Percentiles rank a stretch among this genome's conserved stretches.
These are phyloP conservation scores for Echinometra lucunter DNA, from an alignment of 53 echinoderm and acorn worm genomes.

Conservation along the genomic window DNA sequence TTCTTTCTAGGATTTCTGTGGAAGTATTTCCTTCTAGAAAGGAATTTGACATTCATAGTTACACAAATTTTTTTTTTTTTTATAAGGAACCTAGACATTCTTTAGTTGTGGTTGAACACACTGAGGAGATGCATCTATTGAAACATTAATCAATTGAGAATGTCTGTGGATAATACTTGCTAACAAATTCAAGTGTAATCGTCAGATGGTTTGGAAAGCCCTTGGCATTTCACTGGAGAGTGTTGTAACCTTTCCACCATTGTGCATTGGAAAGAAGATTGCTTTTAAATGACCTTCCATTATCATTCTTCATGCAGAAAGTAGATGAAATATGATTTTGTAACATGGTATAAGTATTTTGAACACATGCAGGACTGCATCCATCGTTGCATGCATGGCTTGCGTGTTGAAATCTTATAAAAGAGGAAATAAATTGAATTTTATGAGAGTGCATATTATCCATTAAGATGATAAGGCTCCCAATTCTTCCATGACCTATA, in stretches of 20 bases:
- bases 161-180: too few relatives aligned
- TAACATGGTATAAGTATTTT: neutral
- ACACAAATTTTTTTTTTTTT: too few relatives aligned
- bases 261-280: neutral
- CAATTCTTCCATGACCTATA: neutral
- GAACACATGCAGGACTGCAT: neutral
- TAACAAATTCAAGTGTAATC: neutral
- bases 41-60: neutral
- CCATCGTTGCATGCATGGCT: neutral
- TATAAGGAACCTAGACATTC: neutral
- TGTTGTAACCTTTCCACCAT: neutral
- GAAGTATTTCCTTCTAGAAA: neutral
- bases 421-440: neutral
- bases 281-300: neutral
- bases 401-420: neutral
- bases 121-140: neutral
- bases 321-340: neutral
- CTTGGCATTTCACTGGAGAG: neutral
- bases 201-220: neutral
- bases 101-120: neutral
- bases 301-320: neutral
- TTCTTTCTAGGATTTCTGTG: neutral
- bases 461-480: neutral
- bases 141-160: too few relatives aligned
- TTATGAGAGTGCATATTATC: neutral